Evolutionary conservation across 2,797 vertebrate species (phyloP), one percentile per base, ranked within the genome.

Genomic region (Emydoidea blandingii): DNA sequence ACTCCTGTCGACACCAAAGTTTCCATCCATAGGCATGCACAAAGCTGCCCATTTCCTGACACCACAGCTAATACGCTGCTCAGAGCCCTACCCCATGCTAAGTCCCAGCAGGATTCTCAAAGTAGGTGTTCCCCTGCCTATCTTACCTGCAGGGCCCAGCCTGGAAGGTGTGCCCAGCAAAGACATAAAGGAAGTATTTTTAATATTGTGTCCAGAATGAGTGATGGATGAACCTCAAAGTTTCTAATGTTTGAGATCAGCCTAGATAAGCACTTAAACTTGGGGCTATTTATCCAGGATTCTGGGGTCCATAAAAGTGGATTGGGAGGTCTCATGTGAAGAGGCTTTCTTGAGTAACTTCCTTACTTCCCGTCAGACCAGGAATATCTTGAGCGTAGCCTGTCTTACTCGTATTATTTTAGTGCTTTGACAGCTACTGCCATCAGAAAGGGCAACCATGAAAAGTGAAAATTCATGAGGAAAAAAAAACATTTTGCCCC

Each of bases 371-470:
- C 49, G 65, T 89, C 85, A 91, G n/a, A 78, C 47, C 92, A 91
- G 89, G 25, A 44, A 47, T 79, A 65, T 56, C 79, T 90, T 90
- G 25, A 65, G 68, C 62, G 68, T 79, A 86, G 79, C 68, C 50
- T 87, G 68, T 82, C 87, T 89, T 90, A 89, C 62, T 94, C 62
- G 74, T 29, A 83, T 85, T 94, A 81, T 92, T 90, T 90, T 90
- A 29, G 2, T 81, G 52, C 74, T 96, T 87, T 90, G 79, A 93
- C 81, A 96, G 78, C 59, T 44, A 90, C 44, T 80, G 29, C 27
- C 90, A 57, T 65, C 18, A 31, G 88, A 82, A 25, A 92, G 78
- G 68, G 68, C 83, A 89, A 80, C 34, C 79, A 83, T 1, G 72
- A 47, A 79, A 95, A 93, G 81, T 27, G 8, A 87, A 93, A 92